Base-by-base conservation (phyloP, 2,113 vertebrate genomes). In the Meleagris gallopavo region DNA sequence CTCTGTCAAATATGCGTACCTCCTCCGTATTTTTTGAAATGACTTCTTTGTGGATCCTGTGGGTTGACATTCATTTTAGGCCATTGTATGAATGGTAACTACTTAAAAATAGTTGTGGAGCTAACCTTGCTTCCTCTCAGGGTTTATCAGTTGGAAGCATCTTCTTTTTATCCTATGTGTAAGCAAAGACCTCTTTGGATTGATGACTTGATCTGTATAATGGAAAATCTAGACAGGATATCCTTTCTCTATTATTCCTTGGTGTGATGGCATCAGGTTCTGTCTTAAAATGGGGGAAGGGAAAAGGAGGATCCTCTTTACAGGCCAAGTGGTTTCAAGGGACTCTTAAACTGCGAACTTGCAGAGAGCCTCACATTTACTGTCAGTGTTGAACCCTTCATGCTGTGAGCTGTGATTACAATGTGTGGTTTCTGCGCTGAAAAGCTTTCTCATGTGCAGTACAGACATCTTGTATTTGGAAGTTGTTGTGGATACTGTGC, bases 221-320 rank as follows among this genome's bases (percentile, higher is more conserved):
- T 88, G 94, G 96, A 96, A 97, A 96, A 95, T 90, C 85, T 76
- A 78, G 95, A 78, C 97, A 97, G 95, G 92, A 97, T 97, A 91
- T 96, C 95, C 94, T 94, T 91, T 95, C 93, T 83, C 83, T 95
- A 92, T 97, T 97, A 92, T 95, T 97, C 92, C 93, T 94, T 96
- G 94, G 93, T 90, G 74, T 96, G 83, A 85, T 57, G 91, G 92
- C 91, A 91, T 90, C 89, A 90, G n/a, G 83, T 83, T 89, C 86
- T 73, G 50, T 89, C 89, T 85, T 84, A 54, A 83, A 88, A 84
- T 16, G 80, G 88, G 83, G 91, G 88, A 89, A 92, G 91, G 92
- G 95, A 95, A 96, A 71, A 75, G 66, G 83, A 95, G 89, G 86
- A 79, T 92, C 64, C 83, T 88, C 50, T 52, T 92, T 64, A 87